Percentiles rank a stretch among this genome's conserved stretches.
Evolutionary conservation across 1,140 invertebrate genomes (phyloP).

Genomic region (Probaryconus sp.): DNA sequence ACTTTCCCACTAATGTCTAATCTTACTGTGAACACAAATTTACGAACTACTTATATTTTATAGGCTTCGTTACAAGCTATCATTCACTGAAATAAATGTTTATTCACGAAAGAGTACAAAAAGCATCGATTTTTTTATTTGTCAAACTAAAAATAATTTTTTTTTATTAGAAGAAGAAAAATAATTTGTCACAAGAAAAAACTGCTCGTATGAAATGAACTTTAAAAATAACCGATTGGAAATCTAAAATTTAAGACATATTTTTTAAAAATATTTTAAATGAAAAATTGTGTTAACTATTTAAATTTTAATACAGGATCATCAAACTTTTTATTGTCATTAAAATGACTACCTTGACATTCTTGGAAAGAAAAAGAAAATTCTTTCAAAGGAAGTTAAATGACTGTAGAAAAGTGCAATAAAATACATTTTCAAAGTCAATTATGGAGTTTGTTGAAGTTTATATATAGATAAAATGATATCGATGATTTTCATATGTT

Average conservation of each 20-base stretch:
- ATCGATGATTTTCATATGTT: no score
- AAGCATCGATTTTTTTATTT: slow-evolving; percentile 18
- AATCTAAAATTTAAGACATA: no score
- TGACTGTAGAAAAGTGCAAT: no score
- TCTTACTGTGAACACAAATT: slow-evolving; percentile 52
- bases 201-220: no score
- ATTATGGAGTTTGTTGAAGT: not conserved
- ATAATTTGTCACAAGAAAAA: no score
- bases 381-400: not conserved
- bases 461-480: slow-evolving; percentile 18
- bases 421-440: slow-evolving; percentile 33
- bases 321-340: no score
- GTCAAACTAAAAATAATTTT: slow-evolving; percentile 17
- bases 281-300: no score
- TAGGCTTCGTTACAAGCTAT: slow-evolving; percentile 34
- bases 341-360: no score
- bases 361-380: not conserved
- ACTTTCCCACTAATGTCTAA: slow-evolving; percentile 12
- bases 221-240: no score
- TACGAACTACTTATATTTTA: slow-evolving; percentile 55
- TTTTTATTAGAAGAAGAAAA: no score
- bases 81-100: slow-evolving; percentile 35
- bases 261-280: no score
- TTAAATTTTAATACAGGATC: no score
- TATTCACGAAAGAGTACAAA: not conserved